Conservation (phyloP, 2,113 vertebrate genomes). For the human (Homo sapiens) region DNA sequence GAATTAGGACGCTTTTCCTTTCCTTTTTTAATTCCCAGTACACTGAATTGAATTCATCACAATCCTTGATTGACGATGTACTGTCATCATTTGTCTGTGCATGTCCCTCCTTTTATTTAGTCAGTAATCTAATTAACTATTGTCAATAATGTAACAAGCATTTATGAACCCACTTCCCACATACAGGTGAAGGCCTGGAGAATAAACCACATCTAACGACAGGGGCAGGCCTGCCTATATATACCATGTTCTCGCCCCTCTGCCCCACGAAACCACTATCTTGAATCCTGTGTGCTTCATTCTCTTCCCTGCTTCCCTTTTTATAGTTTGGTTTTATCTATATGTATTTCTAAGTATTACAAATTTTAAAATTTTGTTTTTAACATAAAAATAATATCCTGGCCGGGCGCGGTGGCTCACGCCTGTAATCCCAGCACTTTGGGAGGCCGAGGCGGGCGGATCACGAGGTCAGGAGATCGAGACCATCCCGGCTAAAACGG, state of each 20-base stretch:
- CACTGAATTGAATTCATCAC: background rate
- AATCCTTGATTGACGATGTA: background rate
- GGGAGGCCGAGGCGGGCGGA: too few species aligned
- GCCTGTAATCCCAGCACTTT: too few species aligned
- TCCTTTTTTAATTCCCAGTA: background rate
- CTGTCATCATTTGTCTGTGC: background rate
- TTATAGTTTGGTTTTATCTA: background rate
- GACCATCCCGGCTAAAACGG: too few species aligned
- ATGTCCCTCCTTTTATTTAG: background rate
- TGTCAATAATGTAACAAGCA: background rate
- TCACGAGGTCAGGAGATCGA: too few species aligned
- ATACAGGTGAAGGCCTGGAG: background rate
- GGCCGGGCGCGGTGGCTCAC: too few species aligned
- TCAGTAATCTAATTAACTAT: background rate
- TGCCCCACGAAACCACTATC: background rate
- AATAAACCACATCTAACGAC: background rate
- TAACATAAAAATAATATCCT: background rate
- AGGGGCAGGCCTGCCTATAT: background rate
- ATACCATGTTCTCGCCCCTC: background rate
- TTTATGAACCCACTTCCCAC: background rate
- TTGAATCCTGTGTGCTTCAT: background rate
- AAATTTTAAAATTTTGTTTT: background rate
- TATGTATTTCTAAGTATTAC: background rate
- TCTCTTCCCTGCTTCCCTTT: background rate
- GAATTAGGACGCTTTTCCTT: background rate